Evolutionary conservation across 1,140 invertebrate genomes (phyloP).

Genomic region (Octopus sinensis): DNA sequence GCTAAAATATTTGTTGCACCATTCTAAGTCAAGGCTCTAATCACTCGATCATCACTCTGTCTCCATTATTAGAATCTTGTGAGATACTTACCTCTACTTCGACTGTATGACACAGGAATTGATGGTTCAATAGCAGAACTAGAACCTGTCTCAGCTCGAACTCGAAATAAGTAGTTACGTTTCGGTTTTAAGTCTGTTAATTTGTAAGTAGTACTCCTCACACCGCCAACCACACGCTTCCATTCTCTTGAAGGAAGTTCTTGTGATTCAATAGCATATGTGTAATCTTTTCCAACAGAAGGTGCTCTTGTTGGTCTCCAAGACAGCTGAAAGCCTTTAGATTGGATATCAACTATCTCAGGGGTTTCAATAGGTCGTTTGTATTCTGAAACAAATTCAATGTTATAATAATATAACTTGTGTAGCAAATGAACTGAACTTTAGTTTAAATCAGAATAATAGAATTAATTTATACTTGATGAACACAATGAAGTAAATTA

Average conservation of each 20-base stretch:
- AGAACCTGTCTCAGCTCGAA: constrained; percentile 92
- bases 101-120: constrained; percentile 39
- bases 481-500: too few species aligned
- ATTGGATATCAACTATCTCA: constrained; percentile 42
- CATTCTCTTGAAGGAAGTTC: constrained; percentile 39
- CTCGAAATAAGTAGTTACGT: constrained; percentile 94
- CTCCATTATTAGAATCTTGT: too few species aligned
- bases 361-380: constrained; percentile 41
- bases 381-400: constrained; percentile 25
- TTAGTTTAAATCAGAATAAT: too few species aligned
- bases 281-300: constrained; percentile 32
- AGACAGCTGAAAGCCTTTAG: constrained; percentile 35
- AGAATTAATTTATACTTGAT: too few species aligned
- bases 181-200: constrained; percentile 78
- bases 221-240: constrained; percentile 35
- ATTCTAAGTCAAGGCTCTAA: too few species aligned
- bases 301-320: constrained; percentile 33
- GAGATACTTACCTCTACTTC: constrained; percentile 35
- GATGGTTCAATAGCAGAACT: constrained; percentile 55
- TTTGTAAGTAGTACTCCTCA: constrained; percentile 41
- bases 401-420: background rate
- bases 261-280: constrained; percentile 42
- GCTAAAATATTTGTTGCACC: too few species aligned
- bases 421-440: too few species aligned
- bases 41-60: too few species aligned